Conservation (phyloP, 1,140 invertebrate genomes). For the Bombus difficillimus region DNA sequence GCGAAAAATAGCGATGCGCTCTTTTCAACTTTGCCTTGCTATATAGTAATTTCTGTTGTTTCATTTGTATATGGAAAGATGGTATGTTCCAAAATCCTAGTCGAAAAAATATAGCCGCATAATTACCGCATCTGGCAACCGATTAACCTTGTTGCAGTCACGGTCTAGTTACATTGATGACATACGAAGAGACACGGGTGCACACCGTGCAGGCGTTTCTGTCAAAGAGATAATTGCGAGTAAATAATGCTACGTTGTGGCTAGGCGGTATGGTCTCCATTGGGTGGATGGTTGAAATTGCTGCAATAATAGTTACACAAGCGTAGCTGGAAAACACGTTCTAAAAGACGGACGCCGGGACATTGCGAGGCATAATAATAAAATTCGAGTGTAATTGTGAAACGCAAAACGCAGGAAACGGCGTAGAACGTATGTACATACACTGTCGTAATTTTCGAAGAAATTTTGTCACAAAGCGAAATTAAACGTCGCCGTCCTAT, state of each 20-base stretch:
- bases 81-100: too few relatives aligned
- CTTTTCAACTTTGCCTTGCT: not conserved
- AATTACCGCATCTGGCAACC: not conserved
- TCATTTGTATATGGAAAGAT: not conserved
- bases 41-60: not conserved
- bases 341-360: constrained; percentile 7
- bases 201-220: not conserved
- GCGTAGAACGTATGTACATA: not conserved
- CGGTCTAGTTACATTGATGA: constrained; percentile 3
- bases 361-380: constrained; percentile 25
- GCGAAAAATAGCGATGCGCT: too few relatives aligned
- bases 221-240: constrained; percentile 53
- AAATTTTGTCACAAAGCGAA: not conserved
- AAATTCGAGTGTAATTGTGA: constrained; percentile 20
- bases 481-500: not conserved
- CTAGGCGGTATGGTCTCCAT: constrained; percentile 14
- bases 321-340: not conserved
- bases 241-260: constrained; percentile 46
- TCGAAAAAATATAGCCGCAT: not conserved
- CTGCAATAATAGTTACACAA: constrained; percentile 42
- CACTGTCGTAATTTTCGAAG: not conserved
- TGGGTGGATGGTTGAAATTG: constrained; percentile 32
- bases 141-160: constrained; percentile 25
- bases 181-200: constrained; percentile 12
- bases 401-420: not conserved